Evolutionary conservation across 2,797 vertebrate genomes (phyloP).

Genomic region (Acanthopagrus latus): DNA sequence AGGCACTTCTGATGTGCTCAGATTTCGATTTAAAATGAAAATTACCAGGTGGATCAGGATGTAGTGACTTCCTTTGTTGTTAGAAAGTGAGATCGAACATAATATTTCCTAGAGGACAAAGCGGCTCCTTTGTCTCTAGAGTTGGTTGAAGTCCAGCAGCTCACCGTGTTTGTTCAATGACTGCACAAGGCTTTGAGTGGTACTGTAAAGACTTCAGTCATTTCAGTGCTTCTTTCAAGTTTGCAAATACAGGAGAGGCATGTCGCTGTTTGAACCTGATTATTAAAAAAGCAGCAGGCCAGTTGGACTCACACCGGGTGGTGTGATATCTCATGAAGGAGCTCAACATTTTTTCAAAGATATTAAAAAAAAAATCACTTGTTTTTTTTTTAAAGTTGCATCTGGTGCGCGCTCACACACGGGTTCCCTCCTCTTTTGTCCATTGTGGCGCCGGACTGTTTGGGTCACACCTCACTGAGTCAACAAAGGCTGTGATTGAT

Average conservation of each 20-base stretch:
- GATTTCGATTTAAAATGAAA: not conserved
- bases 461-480: constrained; percentile 49
- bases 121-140: not conserved
- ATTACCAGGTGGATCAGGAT: not conserved
- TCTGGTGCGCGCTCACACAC: not conserved
- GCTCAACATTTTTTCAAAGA: constrained; percentile 5
- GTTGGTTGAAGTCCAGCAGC: constrained; percentile 2
- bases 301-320: not conserved
- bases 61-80: not conserved
- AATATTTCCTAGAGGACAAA: not conserved
- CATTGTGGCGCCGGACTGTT: not conserved
- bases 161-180: constrained; percentile 23
- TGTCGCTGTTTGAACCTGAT: not conserved
- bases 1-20: not conserved
- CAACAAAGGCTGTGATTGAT: constrained; percentile 29
- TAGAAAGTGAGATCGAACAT: not conserved
- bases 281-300: not conserved
- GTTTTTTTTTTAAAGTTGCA: not conserved
- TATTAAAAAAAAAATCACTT: constrained; percentile 2
- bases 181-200: not conserved
- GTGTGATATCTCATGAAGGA: not conserved
- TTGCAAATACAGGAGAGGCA: not conserved
- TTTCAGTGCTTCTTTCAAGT: not conserved
- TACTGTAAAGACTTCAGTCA: not conserved
- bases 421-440: not conserved